phyloP scores from a whole-genome alignment of 2,888 invertebrate genomes.

The Alentia gelatinosa region DNA sequence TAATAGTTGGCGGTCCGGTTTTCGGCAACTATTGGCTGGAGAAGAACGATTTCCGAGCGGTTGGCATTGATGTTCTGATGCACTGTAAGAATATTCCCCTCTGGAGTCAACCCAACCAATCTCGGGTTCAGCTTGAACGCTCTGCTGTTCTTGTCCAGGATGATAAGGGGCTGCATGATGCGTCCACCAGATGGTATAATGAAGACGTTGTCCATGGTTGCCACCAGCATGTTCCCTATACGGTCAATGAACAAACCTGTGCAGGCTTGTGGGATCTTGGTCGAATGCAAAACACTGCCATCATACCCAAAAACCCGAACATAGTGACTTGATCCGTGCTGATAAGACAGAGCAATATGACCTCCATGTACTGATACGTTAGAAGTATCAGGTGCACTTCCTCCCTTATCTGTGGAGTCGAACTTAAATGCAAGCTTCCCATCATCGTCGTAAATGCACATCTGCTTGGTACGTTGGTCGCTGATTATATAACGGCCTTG shows the following conservation, averaged over 20 bases:
- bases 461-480: not conserved
- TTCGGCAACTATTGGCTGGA: constrained; percentile 1
- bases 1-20: not conserved
- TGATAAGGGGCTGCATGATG: constrained; percentile 11
- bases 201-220: not conserved
- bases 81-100: not conserved
- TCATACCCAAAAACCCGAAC: constrained; percentile 14
- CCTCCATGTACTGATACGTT: constrained; percentile 22
- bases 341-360: constrained; percentile 10
- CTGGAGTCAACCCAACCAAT: not conserved
- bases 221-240: constrained; percentile 28
- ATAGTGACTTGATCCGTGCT: not conserved
- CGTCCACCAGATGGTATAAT: not conserved
- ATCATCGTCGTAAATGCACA: constrained; percentile 16
- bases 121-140: not conserved
- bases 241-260: constrained; percentile 24
- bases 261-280: constrained; percentile 21
- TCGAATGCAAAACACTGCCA: constrained; percentile 2
- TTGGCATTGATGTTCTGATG: not conserved
- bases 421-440: not conserved
- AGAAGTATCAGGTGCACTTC: not conserved
- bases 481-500: not conserved
- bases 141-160: constrained; percentile 5
- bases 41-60: constrained; percentile 11
- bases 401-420: not conserved